Conservation (phyloP, 2,888 invertebrate species). For the Andrena hattorfiana region DNA sequence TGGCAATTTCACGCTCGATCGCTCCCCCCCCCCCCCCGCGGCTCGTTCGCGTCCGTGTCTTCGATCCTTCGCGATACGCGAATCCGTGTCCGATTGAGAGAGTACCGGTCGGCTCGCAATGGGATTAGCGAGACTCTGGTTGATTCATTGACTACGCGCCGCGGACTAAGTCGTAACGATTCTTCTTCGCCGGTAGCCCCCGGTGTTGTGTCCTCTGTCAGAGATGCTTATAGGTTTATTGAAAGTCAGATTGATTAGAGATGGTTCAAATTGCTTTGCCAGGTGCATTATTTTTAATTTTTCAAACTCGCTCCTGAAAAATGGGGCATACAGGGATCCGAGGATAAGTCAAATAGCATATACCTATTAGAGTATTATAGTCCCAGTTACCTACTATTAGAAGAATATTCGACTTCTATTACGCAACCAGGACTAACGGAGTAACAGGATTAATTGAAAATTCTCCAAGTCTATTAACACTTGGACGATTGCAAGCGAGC, state of each 20-base stretch:
- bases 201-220: neutral
- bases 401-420: too few species aligned
- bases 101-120: neutral
- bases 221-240: neutral
- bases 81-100: neutral
- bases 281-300: too few species aligned
- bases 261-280: too few species aligned
- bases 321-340: too few species aligned
- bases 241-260: neutral
- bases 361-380: too few species aligned
- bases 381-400: too few species aligned
- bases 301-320: too few species aligned
- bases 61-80: conserved; percentile 29
- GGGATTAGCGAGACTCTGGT: neutral
- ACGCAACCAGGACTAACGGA: too few species aligned
- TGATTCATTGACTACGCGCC: neutral
- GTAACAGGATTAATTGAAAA: too few species aligned
- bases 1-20: conserved; percentile 45
- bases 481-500: too few species aligned
- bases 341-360: too few species aligned
- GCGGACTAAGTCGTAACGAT: neutral
- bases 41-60: conserved; percentile 23
- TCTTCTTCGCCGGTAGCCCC: neutral
- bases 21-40: neutral
- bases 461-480: too few species aligned